These are phyloP conservation scores for Pandemis cinnamomeana DNA, from an alignment of 2,888 invertebrate species.

Conservation along the genomic window DNA sequence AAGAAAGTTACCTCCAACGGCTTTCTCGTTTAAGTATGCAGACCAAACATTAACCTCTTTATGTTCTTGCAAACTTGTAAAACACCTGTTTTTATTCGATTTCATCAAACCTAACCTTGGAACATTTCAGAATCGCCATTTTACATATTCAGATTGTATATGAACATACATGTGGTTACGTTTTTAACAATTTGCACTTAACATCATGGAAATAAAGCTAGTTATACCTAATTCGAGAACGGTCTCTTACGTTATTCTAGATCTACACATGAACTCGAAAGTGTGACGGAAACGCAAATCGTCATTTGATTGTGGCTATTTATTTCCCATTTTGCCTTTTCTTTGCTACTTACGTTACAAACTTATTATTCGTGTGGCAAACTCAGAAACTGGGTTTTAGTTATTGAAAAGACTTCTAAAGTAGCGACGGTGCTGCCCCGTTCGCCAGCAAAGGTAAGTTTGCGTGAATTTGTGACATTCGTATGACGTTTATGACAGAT, in stretches of 20 bases:
- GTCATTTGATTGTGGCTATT: slow-evolving; percentile 75
- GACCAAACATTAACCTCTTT: background rate
- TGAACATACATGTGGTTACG: background rate
- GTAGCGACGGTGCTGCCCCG: background rate
- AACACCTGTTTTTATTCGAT: slow-evolving; percentile 6
- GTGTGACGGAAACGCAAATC: slow-evolving; percentile 60
- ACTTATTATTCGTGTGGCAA: slow-evolving; percentile 12
- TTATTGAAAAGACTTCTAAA: background rate
- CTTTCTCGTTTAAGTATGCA: background rate
- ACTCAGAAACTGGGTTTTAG: background rate
- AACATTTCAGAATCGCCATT: slow-evolving; percentile 14
- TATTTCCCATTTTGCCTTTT: slow-evolving; percentile 67
- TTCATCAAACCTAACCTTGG: slow-evolving; percentile 18
- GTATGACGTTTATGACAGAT: slow-evolving; percentile 22
- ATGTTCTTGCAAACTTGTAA: background rate
- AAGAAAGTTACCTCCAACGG: background rate
- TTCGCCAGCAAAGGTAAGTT: slow-evolving; percentile 25
- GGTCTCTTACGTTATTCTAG: slow-evolving; percentile 11
- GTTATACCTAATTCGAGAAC: background rate
- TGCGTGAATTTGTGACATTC: slow-evolving; percentile 24
- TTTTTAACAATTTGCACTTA: background rate
- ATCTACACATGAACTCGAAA: slow-evolving; percentile 52
- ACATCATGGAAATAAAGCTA: background rate
- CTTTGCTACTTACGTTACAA: slow-evolving; percentile 32
- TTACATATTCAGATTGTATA: background rate